Percentiles rank a stretch among this genome's conserved stretches.
These are phyloP conservation scores for Lagria hirta DNA, from an alignment of 2,888 invertebrate species.

Conservation along the genomic window DNA sequence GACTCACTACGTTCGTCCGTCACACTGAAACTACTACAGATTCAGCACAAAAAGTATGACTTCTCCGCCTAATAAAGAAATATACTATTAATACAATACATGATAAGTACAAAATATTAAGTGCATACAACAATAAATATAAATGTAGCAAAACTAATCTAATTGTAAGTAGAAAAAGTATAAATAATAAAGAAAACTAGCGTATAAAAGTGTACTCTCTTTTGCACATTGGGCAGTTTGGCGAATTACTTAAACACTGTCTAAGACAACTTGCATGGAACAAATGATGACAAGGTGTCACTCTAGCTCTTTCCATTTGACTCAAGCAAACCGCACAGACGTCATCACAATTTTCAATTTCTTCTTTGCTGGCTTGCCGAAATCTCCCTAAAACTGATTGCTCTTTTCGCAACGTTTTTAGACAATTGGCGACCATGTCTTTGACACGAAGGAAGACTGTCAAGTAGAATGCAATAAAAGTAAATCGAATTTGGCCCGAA, in stretches of 20 bases:
- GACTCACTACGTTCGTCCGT: too few species aligned
- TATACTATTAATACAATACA: too few species aligned
- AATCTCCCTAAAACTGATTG: constrained; percentile 64
- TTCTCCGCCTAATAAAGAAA: too few species aligned
- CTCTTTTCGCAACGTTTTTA: constrained; percentile 61
- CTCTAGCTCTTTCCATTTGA: constrained; percentile 68
- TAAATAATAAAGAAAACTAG: constrained; percentile 18
- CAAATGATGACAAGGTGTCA: constrained; percentile 78
- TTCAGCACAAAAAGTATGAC: too few species aligned
- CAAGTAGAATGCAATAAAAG: constrained; percentile 62
- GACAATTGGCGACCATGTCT: constrained; percentile 62
- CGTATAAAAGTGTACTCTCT: constrained; percentile 58
- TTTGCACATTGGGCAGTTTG: constrained; percentile 76
- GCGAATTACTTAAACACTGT: constrained; percentile 69
- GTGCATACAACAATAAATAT: constrained; percentile 18
- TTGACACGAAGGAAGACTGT: constrained; percentile 68
- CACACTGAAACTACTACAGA: too few species aligned
- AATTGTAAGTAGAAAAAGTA: background rate
- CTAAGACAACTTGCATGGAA: constrained; percentile 78
- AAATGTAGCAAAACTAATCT: constrained; percentile 25
- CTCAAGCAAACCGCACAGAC: constrained; percentile 78
- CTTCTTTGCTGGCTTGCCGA: constrained; percentile 65
- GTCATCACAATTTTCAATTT: constrained; percentile 70
- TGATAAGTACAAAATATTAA: constrained; percentile 21
- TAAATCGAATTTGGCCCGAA: constrained; percentile 61